Percentiles rank a stretch among this genome's conserved stretches.
Evolutionary conservation across 2,888 invertebrate genomes (phyloP).

Genomic region (Eristalis tenax): DNA sequence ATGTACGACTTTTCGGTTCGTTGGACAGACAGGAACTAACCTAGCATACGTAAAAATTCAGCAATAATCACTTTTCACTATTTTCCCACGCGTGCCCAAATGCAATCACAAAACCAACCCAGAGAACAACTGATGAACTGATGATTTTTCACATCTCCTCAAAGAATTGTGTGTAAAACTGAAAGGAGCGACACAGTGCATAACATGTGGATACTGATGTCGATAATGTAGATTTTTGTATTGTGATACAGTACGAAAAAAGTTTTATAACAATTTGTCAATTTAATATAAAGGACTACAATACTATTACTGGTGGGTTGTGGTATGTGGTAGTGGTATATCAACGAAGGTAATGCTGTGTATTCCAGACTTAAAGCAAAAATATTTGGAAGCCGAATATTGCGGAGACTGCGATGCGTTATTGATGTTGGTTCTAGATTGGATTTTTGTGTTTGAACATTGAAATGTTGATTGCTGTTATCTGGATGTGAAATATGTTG

Average conservation of each 20-base stretch:
- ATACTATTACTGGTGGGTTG: too few relatives aligned
- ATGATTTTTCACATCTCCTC: neutral
- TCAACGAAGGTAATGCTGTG: too few relatives aligned
- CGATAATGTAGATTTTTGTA: neutral
- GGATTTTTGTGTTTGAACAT: too few relatives aligned
- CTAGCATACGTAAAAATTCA: neutral
- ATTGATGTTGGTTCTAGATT: too few relatives aligned
- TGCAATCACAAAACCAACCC: neutral
- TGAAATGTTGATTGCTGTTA: too few relatives aligned
- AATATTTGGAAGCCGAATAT: too few relatives aligned
- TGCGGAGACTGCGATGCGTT: too few relatives aligned
- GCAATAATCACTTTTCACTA: neutral
- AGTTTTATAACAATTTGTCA: neutral
- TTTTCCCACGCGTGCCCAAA: conserved; percentile 9
- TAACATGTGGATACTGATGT: neutral
- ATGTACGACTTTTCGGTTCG: neutral
- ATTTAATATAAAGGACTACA: too few relatives aligned
- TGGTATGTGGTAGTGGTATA: too few relatives aligned
- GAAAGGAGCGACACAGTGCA: neutral
- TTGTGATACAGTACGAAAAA: neutral
- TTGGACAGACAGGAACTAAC: conserved; percentile 1
- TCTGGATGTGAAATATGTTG: too few relatives aligned
- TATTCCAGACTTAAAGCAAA: too few relatives aligned
- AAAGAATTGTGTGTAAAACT: neutral
- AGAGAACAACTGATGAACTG: neutral